Evolutionary conservation across 2,888 invertebrate species (phyloP).

Genomic region (Neuroscelio doddi): DNA sequence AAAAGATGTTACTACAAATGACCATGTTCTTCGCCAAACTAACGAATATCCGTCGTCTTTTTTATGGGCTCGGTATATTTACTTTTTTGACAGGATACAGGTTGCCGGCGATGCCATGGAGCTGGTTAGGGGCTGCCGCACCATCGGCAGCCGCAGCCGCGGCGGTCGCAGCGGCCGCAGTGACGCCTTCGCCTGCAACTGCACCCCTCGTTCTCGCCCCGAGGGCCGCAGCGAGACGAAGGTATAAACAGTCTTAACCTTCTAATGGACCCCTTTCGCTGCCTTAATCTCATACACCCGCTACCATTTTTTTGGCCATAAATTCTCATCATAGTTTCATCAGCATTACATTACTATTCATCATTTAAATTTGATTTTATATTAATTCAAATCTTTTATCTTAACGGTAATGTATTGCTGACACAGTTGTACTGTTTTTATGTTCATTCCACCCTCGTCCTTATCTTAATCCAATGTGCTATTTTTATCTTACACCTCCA

Average conservation of each 20-base stretch:
- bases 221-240: constrained; percentile 81
- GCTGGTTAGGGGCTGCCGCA: constrained; percentile 78
- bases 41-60: constrained; percentile 23
- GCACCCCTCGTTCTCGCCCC: constrained; percentile 81
- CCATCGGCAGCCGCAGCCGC: constrained; percentile 76
- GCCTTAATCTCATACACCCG: constrained; percentile 25
- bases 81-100: constrained; percentile 78
- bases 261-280: constrained; percentile 44
- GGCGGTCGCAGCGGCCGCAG: constrained; percentile 76
- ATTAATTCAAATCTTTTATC: too few relatives aligned
- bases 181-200: constrained; percentile 76
- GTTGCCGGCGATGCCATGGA: constrained; percentile 84
- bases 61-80: constrained; percentile 32
- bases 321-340: neutral
- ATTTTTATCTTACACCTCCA: constrained; percentile 7
- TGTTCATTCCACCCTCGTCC: neutral
- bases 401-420: too few relatives aligned
- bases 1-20: constrained; percentile 7
- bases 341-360: neutral
- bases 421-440: neutral
- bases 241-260: constrained; percentile 73
- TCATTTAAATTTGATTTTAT: too few relatives aligned
- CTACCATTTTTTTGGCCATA: neutral
- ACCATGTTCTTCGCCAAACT: constrained; percentile 29
- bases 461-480: neutral